Percentiles rank a stretch among this genome's conserved stretches.
Conservation (phyloP, 2,113 vertebrate genomes). For the Willisornis vidua region DNA sequence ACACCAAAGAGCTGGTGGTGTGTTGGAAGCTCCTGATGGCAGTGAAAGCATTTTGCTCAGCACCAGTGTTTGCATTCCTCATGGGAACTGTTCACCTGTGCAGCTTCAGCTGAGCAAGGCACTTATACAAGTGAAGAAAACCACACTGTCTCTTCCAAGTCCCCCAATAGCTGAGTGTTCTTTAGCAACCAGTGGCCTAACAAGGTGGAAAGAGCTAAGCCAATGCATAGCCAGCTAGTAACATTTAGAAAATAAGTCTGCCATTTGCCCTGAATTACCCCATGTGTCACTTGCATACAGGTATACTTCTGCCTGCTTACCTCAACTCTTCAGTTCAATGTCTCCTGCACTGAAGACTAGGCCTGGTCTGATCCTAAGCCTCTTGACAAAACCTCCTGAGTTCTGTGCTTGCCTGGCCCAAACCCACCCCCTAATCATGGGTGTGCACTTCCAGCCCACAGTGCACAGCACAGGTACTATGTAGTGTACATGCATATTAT, state of each 20-base stretch:
- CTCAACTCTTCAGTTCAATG: neutral
- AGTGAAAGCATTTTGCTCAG: neutral
- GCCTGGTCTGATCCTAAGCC: neutral
- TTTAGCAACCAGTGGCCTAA: neutral
- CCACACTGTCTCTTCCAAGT: neutral
- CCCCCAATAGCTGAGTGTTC: fast-evolving
- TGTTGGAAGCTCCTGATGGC: neutral
- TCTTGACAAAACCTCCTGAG: neutral
- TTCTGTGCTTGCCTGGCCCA: neutral
- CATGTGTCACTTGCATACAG: neutral
- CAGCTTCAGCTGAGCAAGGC: neutral
- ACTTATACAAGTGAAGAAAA: neutral
- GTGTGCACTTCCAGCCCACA: neutral
- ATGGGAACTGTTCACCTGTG: neutral
- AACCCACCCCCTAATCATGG: neutral
- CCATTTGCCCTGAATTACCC: neutral
- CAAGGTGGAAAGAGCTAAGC: neutral
- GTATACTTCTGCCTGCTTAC: neutral
- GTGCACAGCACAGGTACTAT: neutral
- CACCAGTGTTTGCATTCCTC: fast-evolving
- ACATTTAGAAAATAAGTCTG: neutral
- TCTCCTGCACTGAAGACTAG: neutral
- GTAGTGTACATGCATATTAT: neutral
- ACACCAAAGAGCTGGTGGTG: fast-evolving
- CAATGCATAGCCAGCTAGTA: neutral